Evolutionary conservation across 2,113 vertebrate species (phyloP), one percentile per base, ranked within the genome.

Genomic region (Hepsetus odoe): DNA sequence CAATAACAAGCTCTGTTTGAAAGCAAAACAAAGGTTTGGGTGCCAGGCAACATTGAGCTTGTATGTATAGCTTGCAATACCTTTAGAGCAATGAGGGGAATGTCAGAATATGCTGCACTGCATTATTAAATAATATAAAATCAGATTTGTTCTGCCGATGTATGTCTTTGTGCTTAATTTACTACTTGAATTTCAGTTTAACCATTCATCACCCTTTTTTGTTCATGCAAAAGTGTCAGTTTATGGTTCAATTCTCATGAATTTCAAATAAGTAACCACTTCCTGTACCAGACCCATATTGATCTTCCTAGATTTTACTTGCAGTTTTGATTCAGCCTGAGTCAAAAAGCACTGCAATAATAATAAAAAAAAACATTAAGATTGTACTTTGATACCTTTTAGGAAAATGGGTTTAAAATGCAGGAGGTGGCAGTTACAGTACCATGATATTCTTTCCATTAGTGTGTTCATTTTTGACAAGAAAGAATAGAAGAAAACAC

Each of bases 251-350:
- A 10, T 61, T 74, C 72, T 74, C 30, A 61, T 46, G 72, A 74
- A 74, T 56, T 58, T 46, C 24, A 30, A 2, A 35, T 35, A 73
- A 55, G 12, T 61, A 38, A 61, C 72, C 72, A 74, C 72, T 74
- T 74, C 55, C 72, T 61, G 38, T 61, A 14, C 13, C 44, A 20
- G 38, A 59, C 38, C 9, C 33, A 30, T 58, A 55, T 55, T 8
- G 22, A 22, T 55, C 51, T 55, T 1, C 20, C 20, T 55, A 55
- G 51, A 24, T 55, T 55, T 5, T 22, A n/a, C n/a, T 22, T 22
- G 22, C 5, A 22, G 51, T 10, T 24, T 9, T 55, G 9, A 24
- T 24, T 24, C n/a, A 24, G n/a, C 24, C 1, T 55, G 18, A 55
- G 51, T 55, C 9, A 9, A 22, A 51, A 1, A n/a, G 49, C n/a